phyloP scores from a whole-genome alignment of 2,113 vertebrate genomes.

The Prolemur simus region DNA sequence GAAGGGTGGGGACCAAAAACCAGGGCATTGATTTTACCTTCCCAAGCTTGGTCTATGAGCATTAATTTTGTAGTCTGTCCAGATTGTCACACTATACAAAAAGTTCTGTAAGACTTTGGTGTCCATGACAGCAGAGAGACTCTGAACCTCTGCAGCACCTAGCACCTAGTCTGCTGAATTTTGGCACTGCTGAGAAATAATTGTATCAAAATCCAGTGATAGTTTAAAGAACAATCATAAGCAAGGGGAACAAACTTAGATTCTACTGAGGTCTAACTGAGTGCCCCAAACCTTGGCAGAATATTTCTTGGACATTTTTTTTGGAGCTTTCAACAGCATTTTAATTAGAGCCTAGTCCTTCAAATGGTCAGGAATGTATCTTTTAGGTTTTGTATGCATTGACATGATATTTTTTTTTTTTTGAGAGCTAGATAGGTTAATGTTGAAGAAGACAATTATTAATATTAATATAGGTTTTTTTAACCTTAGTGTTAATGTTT shows the following conservation, averaged over 20 bases:
- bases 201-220: not conserved
- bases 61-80: constrained; percentile 11
- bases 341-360: not conserved
- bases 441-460: constrained; percentile 15
- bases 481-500: not conserved
- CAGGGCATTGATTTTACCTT: not conserved
- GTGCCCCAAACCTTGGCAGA: not conserved
- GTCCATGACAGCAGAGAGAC: not conserved
- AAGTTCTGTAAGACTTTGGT: not conserved
- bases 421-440: not conserved
- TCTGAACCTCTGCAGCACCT: not conserved
- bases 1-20: not conserved
- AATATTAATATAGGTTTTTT: not conserved
- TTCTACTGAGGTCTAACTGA: not conserved
- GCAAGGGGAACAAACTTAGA: not conserved
- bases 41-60: not conserved
- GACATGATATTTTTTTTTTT: not conserved
- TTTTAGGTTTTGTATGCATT: not conserved
- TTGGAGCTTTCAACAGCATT: not conserved
- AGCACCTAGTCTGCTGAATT: not conserved
- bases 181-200: not conserved
- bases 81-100: not conserved
- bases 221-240: constrained; percentile 30
- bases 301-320: not conserved
- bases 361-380: not conserved